Conservation (phyloP, 2,888 invertebrate genomes). For the Drosophila planitibia region DNA sequence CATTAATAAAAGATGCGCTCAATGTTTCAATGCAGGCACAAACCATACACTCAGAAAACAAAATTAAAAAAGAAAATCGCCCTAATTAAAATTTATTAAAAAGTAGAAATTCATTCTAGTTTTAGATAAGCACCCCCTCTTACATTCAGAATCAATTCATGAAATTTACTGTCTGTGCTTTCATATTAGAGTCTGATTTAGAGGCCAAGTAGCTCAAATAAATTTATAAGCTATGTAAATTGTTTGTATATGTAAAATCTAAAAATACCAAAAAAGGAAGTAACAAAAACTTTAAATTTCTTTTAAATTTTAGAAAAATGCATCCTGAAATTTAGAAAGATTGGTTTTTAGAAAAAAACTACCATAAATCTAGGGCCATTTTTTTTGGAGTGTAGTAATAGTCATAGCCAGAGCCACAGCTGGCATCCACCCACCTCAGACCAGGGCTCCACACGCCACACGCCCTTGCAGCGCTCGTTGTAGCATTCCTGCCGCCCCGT, state of each 20-base stretch:
- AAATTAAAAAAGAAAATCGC: background rate
- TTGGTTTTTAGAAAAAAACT: background rate
- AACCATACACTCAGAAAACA: background rate
- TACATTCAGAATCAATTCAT: too few species aligned
- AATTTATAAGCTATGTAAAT: background rate
- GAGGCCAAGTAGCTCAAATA: background rate
- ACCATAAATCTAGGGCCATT: background rate
- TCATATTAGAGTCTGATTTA: background rate
- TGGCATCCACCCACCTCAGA: slow-evolving; percentile 89
- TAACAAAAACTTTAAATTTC: too few species aligned
- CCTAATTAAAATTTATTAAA: background rate
- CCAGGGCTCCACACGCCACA: slow-evolving; percentile 97
- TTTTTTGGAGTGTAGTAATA: background rate
- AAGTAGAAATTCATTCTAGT: background rate
- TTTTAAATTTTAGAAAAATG: background rate
- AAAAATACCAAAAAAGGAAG: too few species aligned
- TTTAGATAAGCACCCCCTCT: background rate
- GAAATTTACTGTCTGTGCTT: background rate
- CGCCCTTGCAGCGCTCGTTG: slow-evolving; percentile 93
- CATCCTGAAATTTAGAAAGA: background rate
- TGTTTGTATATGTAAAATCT: too few species aligned
- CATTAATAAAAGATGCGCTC: slow-evolving; percentile 55
- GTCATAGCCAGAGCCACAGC: background rate
- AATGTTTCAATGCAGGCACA: slow-evolving; percentile 6
- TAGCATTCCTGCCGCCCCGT: slow-evolving; percentile 92